These are phyloP conservation scores for Passer domesticus DNA, from an alignment of 2,113 vertebrate species.

Conservation along the genomic window DNA sequence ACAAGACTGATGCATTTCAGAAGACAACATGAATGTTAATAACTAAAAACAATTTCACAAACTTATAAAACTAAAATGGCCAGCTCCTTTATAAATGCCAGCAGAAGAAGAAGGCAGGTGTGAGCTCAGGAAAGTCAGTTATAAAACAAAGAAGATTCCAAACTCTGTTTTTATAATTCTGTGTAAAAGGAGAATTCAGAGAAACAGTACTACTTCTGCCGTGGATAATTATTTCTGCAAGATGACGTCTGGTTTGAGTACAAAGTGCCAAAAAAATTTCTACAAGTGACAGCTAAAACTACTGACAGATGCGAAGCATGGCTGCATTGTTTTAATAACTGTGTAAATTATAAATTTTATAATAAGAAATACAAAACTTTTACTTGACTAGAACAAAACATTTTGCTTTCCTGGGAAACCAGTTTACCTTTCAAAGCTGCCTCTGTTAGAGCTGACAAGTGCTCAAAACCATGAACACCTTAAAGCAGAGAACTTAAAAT, in stretches of 20 bases:
- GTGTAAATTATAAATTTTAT: background rate
- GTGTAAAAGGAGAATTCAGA: background rate
- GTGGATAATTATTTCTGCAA: background rate
- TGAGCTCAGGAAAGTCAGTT: background rate
- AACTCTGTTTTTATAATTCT: background rate
- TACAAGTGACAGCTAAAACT: background rate
- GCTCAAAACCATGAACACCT: background rate
- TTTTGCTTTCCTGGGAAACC: background rate
- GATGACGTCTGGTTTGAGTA: background rate
- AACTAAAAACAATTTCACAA: background rate
- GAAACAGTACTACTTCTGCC: background rate
- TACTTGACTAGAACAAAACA: background rate
- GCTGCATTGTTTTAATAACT: background rate
- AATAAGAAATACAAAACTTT: background rate
- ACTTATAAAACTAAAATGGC: background rate
- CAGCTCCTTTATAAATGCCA: background rate
- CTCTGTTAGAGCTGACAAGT: background rate
- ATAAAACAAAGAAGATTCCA: background rate
- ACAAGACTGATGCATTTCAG: background rate
- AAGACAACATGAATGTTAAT: background rate
- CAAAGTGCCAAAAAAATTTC: background rate
- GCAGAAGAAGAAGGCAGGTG: background rate
- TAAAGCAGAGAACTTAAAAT: background rate
- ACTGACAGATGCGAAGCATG: fast-evolving
- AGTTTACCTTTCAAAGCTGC: background rate